Conservation (phyloP, 2,888 invertebrate species). For the Xestoiulus laeticollis region DNA sequence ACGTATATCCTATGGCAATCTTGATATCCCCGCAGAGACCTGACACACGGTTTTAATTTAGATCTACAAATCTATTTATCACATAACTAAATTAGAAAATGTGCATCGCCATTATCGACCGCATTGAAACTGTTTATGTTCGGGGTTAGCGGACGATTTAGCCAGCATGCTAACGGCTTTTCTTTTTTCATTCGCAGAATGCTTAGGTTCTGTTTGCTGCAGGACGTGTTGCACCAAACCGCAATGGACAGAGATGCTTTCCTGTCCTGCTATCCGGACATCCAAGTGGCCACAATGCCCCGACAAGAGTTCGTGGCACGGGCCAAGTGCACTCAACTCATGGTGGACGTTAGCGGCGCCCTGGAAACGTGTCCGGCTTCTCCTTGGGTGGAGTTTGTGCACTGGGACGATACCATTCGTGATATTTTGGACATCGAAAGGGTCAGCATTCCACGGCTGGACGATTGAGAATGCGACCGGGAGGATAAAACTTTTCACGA, state of each 20-base stretch:
- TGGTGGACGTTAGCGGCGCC: conserved; percentile 52
- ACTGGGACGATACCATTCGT: conserved; percentile 51
- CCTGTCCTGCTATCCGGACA: conserved; percentile 51
- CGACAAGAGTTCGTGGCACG: conserved; percentile 49
- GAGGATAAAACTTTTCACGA: conserved; percentile 34
- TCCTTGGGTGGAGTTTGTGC: conserved; percentile 52
- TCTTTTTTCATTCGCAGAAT: conserved; percentile 42
- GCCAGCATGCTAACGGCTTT: background rate
- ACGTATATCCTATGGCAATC: background rate
- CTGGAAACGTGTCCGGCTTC: conserved; percentile 44
- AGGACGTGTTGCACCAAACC: conserved; percentile 58
- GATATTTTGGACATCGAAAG: conserved; percentile 54
- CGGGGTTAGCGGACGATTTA: background rate
- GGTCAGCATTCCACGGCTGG: conserved; percentile 52
- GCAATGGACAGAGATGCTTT: conserved; percentile 56
- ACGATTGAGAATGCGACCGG: conserved; percentile 15
- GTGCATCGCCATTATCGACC: background rate
- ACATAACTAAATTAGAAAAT: background rate
- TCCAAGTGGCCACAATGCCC: conserved; percentile 51
- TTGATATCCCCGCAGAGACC: background rate
- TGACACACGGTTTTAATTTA: background rate
- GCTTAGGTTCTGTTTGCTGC: conserved; percentile 57
- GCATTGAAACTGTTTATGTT: background rate
- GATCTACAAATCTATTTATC: background rate
- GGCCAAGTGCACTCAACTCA: conserved; percentile 48